Conservation (phyloP, 2,797 vertebrate genomes). For the Cryptoblepharus egeriae region DNA sequence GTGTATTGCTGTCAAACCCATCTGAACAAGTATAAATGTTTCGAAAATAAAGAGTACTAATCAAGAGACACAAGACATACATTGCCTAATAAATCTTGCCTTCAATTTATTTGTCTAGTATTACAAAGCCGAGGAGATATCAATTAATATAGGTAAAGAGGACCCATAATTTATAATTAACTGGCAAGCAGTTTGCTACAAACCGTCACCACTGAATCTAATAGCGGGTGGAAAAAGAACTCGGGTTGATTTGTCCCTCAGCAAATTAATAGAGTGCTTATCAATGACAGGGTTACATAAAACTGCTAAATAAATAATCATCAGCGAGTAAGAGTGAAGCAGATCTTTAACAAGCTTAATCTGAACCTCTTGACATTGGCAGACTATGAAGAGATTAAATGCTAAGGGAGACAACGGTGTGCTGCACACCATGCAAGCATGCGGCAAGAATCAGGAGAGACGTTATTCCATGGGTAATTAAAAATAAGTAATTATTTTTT, state of each 20-base stretch:
- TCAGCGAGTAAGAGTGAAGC: slow-evolving; percentile 94
- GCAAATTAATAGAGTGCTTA: slow-evolving; percentile 92
- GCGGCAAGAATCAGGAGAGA: slow-evolving; percentile 64
- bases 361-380: slow-evolving; percentile 86
- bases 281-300: slow-evolving; percentile 91
- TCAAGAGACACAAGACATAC: slow-evolving; percentile 75
- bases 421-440: slow-evolving; percentile 65
- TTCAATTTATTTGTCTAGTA: slow-evolving; percentile 88
- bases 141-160: slow-evolving; percentile 96
- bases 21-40: slow-evolving; percentile 80
- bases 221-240: slow-evolving; percentile 87
- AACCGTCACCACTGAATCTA: slow-evolving; percentile 84
- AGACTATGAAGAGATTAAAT: slow-evolving; percentile 85
- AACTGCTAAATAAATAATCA: slow-evolving; percentile 99
- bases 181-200: slow-evolving; percentile 90
- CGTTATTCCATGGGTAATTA: slow-evolving; percentile 72
- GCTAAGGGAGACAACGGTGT: slow-evolving; percentile 76
- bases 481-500: slow-evolving; percentile 77
- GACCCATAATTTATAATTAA: slow-evolving; percentile 99
- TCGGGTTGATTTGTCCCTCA: slow-evolving; percentile 90
- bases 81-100: slow-evolving; percentile 84
- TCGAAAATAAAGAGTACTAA: slow-evolving; percentile 81
- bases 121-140: slow-evolving; percentile 90
- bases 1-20: slow-evolving; percentile 67
- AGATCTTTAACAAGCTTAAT: slow-evolving; percentile 95